phyloP scores from a whole-genome alignment of 1,140 invertebrate species.

The Eufriesea mexicana region DNA sequence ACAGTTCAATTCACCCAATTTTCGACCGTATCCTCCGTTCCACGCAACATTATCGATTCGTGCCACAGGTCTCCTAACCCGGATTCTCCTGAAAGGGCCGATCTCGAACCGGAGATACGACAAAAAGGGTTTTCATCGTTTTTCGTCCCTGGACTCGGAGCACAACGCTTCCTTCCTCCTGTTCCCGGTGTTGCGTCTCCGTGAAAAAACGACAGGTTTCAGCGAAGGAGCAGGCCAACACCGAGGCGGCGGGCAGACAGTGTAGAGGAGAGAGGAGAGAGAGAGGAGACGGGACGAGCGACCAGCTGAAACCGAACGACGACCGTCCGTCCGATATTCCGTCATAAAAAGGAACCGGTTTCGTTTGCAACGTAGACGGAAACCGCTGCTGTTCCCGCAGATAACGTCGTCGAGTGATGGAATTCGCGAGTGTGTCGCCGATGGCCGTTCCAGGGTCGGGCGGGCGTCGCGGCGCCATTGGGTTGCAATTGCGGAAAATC shows the following conservation, averaged over 20 bases:
- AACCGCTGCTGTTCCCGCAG: constrained; percentile 61
- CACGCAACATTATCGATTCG: background rate
- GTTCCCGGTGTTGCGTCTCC: constrained; percentile 19
- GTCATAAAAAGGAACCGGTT: constrained; percentile 73
- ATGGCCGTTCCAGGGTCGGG: constrained; percentile 20
- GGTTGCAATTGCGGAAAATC: too few relatives aligned
- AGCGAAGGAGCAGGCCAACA: constrained; percentile 1
- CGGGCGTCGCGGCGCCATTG: constrained; percentile 4
- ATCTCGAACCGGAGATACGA: background rate
- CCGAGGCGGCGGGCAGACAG: background rate
- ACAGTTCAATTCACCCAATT: background rate
- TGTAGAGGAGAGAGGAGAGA: background rate
- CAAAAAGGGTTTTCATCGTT: constrained; percentile 20
- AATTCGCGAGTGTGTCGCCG: constrained; percentile 38
- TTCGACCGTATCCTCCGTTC: background rate
- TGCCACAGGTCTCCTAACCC: background rate
- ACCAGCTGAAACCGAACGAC: constrained; percentile 56
- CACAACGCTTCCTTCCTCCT: constrained; percentile 11
- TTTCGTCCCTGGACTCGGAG: background rate
- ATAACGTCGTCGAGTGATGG: constrained; percentile 7
- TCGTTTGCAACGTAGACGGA: constrained; percentile 71
- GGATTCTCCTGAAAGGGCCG: background rate
- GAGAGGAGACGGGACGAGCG: constrained; percentile 24
- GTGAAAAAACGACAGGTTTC: constrained; percentile 42
- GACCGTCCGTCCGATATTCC: constrained; percentile 55